These are phyloP conservation scores for Dipodomys spectabilis DNA, from an alignment of 2,113 vertebrate genomes.

Conservation along the genomic window DNA sequence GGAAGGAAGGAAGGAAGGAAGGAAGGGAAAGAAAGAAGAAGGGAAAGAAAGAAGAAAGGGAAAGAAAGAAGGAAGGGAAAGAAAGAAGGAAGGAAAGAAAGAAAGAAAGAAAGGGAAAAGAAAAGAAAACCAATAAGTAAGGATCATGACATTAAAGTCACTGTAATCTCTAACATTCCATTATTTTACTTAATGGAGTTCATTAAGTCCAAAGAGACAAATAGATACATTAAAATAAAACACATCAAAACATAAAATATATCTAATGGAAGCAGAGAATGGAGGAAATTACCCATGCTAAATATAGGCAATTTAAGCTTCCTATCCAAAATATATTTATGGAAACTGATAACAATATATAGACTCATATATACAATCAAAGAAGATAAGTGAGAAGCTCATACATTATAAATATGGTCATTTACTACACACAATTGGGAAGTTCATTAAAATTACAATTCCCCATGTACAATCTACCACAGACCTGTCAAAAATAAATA, in stretches of 20 bases:
- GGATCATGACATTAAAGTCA: background rate
- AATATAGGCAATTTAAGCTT: background rate
- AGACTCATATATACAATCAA: background rate
- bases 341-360: background rate
- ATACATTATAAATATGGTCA: background rate
- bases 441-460: slow-evolving; percentile 39
- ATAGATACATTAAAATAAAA: slow-evolving; percentile 29
- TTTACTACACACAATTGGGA: background rate
- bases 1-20: no score
- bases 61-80: no score
- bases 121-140: background rate
- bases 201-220: background rate
- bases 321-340: slow-evolving; percentile 15
- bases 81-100: no score
- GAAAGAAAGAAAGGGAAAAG: no score
- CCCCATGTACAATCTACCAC: background rate
- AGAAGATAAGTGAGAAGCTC: slow-evolving; percentile 26
- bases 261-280: background rate
- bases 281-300: background rate
- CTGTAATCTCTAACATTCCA: background rate
- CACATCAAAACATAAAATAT: background rate
- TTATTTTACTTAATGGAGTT: slow-evolving; percentile 19
- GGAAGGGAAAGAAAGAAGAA: no score
- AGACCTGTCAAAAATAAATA: slow-evolving; percentile 25
- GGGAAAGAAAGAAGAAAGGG: no score